Evolutionary conservation across 2,797 vertebrate genomes (phyloP).

Genomic region (Girardinus metallicus): DNA sequence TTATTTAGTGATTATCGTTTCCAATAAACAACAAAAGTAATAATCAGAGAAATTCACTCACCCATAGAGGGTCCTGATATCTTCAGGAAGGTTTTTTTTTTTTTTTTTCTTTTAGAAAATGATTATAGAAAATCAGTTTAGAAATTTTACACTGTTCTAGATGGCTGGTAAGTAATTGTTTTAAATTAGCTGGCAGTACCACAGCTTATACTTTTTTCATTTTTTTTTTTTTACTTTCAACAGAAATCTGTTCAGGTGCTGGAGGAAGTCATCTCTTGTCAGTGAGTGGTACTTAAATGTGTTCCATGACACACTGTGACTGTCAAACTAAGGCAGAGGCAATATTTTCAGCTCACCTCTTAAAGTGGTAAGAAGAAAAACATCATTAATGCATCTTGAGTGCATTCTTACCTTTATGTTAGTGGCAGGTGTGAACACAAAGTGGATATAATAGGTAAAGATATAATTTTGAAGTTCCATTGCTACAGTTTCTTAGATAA

Average conservation of each 20-base stretch:
- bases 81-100: too few relatives aligned
- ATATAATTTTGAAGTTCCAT: background rate
- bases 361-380: background rate
- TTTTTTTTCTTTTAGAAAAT: background rate
- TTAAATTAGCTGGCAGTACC: too few relatives aligned
- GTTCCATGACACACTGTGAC: too few relatives aligned
- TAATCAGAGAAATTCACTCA: background rate
- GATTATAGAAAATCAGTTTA: background rate
- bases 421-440: background rate
- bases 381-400: background rate
- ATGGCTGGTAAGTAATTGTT: too few relatives aligned
- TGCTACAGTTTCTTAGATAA: background rate
- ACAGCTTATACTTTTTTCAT: too few relatives aligned
- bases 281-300: too few relatives aligned
- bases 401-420: background rate
- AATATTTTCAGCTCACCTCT: background rate
- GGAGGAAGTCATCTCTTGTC: too few relatives aligned
- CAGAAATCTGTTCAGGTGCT: too few relatives aligned
- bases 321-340: too few relatives aligned
- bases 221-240: too few relatives aligned
- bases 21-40: background rate
- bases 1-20: too few relatives aligned
- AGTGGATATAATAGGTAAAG: background rate
- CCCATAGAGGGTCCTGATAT: background rate
- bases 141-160: background rate